Conservation (phyloP, 2,113 vertebrate species). For the Sisor rabdophorus region DNA sequence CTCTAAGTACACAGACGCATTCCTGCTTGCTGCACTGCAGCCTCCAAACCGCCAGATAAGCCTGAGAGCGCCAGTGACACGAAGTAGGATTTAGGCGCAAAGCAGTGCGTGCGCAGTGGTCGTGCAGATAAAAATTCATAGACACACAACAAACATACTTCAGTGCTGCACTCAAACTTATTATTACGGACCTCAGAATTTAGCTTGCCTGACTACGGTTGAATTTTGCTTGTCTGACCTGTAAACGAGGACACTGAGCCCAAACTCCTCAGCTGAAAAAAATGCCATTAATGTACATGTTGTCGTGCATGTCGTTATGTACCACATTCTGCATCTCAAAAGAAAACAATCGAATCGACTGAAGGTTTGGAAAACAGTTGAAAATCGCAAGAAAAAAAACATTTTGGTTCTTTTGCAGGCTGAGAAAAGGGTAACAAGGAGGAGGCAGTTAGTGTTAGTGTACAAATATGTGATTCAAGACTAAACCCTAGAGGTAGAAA, state of each 20-base stretch:
- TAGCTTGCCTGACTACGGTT: too few relatives aligned
- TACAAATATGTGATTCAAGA: background rate
- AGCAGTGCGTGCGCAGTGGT: background rate
- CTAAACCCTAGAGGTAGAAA: background rate
- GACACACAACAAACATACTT: too few relatives aligned
- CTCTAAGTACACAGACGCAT: constrained; percentile 41
- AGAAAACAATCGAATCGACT: background rate
- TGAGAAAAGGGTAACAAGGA: background rate
- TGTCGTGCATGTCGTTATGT: background rate
- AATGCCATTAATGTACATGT: too few relatives aligned
- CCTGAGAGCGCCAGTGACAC: background rate
- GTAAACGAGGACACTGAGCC: too few relatives aligned
- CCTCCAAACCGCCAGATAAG: background rate
- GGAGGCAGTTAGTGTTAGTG: background rate
- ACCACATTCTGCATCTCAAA: background rate
- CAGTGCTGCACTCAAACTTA: too few relatives aligned
- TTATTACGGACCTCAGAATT: too few relatives aligned
- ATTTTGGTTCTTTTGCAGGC: background rate
- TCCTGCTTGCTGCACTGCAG: constrained; percentile 25
- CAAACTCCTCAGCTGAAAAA: too few relatives aligned
- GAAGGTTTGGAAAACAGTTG: too few relatives aligned
- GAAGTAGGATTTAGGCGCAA: background rate
- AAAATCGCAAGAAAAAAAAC: background rate
- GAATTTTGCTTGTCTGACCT: too few relatives aligned
- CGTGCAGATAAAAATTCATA: too few relatives aligned